These are phyloP conservation scores for Pristiophorus japonicus DNA, from an alignment of 2,113 vertebrate species.

Conservation along the genomic window DNA sequence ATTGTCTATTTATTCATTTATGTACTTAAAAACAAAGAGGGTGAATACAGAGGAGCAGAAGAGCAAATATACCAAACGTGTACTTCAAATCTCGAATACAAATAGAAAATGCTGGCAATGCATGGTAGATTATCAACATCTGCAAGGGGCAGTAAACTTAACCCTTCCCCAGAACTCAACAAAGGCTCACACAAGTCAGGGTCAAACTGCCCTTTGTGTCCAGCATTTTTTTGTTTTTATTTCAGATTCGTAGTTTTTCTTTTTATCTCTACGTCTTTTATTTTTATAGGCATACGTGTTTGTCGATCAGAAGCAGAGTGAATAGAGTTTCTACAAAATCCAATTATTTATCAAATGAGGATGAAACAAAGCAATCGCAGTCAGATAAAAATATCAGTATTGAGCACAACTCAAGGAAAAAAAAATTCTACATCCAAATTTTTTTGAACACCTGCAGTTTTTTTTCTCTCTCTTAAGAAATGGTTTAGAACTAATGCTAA, in stretches of 20 bases:
- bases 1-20: background rate
- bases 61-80: background rate
- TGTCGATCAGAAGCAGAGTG: background rate
- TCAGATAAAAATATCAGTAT: background rate
- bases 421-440: background rate
- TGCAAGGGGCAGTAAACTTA: background rate
- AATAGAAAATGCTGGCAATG: background rate
- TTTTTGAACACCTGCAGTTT: slow-evolving; percentile 17
- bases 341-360: background rate
- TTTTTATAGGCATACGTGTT: background rate
- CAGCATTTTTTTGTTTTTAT: background rate
- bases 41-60: background rate
- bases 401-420: background rate
- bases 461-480: slow-evolving; percentile 6
- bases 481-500: slow-evolving; percentile 12
- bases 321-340: background rate
- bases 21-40: background rate
- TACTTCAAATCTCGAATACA: background rate
- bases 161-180: background rate
- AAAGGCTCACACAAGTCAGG: background rate
- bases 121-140: background rate
- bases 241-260: background rate
- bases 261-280: background rate
- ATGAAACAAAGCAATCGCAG: background rate
- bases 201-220: background rate